Conservation (phyloP, 2,113 vertebrate genomes). For the Ameiurus melas region DNA sequence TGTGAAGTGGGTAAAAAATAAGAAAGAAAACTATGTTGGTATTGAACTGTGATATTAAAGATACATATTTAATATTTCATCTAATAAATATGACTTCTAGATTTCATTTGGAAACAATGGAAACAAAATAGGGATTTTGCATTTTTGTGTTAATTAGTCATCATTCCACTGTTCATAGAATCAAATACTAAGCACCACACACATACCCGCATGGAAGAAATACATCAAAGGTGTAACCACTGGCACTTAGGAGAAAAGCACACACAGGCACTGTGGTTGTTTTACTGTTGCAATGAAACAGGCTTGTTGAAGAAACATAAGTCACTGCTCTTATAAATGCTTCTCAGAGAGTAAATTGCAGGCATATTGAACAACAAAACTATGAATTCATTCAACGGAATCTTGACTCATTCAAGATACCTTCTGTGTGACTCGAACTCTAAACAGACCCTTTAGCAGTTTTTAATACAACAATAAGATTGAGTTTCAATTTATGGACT, state of each 20-base stretch:
- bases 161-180: not conserved
- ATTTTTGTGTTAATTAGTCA: slow-evolving; percentile 28
- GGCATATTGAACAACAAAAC: not conserved
- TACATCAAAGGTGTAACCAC: not conserved
- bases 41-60: slow-evolving; percentile 47
- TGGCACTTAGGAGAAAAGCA: not conserved
- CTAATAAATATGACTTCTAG: slow-evolving; percentile 44
- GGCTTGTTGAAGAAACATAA: not conserved
- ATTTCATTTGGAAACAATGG: slow-evolving; percentile 27
- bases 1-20: slow-evolving; percentile 18
- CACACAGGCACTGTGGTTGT: not conserved
- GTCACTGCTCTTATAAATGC: not conserved
- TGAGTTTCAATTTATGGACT: too few relatives aligned
- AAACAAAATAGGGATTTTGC: slow-evolving; percentile 10
- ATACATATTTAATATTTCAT: slow-evolving; percentile 51
- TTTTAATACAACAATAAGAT: not conserved
- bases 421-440: not conserved
- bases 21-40: slow-evolving; percentile 4
- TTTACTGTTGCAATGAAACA: not conserved
- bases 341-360: not conserved
- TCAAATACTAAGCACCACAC: not conserved
- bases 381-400: not conserved
- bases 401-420: not conserved
- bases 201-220: not conserved
- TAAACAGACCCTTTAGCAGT: not conserved